Conservation (phyloP, 2,113 vertebrate species). For the Nycticryphes semicollaris region DNA sequence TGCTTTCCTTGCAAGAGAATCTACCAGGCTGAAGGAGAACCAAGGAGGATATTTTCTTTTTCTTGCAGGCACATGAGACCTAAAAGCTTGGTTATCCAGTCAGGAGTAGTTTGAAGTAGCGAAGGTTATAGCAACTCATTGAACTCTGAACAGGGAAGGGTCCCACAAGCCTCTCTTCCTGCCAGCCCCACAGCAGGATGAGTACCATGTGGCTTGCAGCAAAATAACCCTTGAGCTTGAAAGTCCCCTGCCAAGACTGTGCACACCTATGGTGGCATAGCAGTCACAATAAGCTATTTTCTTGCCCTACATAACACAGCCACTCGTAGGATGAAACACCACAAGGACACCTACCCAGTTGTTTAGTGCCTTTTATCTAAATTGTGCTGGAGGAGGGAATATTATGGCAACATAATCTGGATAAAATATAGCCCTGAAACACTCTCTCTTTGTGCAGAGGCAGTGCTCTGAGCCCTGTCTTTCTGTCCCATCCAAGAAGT, state of each 20-base stretch:
- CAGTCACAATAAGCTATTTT: not conserved
- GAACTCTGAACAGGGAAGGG: not conserved
- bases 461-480: not conserved
- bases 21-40: not conserved
- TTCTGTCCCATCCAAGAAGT: not conserved
- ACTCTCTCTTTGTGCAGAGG: not conserved
- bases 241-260: not conserved
- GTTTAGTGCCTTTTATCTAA: not conserved
- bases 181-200: not conserved
- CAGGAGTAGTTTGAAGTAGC: not conserved
- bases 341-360: not conserved
- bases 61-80: not conserved
- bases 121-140: not conserved
- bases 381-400: not conserved
- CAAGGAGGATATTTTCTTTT: not conserved
- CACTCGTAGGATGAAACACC: not conserved
- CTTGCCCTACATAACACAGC: not conserved
- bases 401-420: not conserved
- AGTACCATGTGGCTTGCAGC: not conserved
- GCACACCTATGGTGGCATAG: not conserved
- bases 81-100: not conserved
- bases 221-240: not conserved
- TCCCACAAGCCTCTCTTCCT: not conserved
- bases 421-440: not conserved
- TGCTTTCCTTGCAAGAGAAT: not conserved